Conservation (phyloP, 2,113 vertebrate species). For the Bufo gargarizans region DNA sequence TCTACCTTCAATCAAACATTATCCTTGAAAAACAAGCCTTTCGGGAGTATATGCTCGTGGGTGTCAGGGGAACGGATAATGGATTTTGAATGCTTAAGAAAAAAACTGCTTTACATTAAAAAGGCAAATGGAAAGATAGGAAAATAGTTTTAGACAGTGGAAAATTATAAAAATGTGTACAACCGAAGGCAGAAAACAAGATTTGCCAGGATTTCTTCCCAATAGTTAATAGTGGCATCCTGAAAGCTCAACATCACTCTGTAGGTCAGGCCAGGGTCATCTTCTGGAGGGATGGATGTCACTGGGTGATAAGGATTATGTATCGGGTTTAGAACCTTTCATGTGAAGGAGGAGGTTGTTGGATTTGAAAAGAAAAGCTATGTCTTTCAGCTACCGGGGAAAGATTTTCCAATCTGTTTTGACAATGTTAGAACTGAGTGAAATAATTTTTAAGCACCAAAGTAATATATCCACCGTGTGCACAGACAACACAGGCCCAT, state of each 20-base stretch:
- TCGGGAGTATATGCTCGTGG: constrained; percentile 54
- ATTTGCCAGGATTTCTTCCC: constrained; percentile 32
- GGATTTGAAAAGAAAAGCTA: constrained; percentile 28
- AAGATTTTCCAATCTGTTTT: background rate
- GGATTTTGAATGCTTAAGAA: constrained; percentile 58
- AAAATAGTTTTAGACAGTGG: constrained; percentile 60
- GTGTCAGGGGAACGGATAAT: constrained; percentile 55
- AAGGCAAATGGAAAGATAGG: constrained; percentile 59
- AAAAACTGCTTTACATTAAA: constrained; percentile 53
- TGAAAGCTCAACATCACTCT: constrained; percentile 13
- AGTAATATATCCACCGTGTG: background rate
- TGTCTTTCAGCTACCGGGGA: constrained; percentile 17
- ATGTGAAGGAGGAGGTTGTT: constrained; percentile 12
- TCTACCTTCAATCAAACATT: constrained; percentile 61
- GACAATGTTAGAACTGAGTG: background rate
- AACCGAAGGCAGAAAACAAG: constrained; percentile 50
- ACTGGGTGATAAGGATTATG: constrained; percentile 53
- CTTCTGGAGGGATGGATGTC: constrained; percentile 43
- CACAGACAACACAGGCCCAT: background rate
- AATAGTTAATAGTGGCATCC: constrained; percentile 44
- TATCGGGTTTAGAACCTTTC: constrained; percentile 45
- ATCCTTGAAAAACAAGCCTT: constrained; percentile 61
- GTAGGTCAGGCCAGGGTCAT: constrained; percentile 44
- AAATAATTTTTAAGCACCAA: background rate
- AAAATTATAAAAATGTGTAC: constrained; percentile 51